Conservation (phyloP, 2,113 vertebrate species). For the Pelmatolapia mariae region DNA sequence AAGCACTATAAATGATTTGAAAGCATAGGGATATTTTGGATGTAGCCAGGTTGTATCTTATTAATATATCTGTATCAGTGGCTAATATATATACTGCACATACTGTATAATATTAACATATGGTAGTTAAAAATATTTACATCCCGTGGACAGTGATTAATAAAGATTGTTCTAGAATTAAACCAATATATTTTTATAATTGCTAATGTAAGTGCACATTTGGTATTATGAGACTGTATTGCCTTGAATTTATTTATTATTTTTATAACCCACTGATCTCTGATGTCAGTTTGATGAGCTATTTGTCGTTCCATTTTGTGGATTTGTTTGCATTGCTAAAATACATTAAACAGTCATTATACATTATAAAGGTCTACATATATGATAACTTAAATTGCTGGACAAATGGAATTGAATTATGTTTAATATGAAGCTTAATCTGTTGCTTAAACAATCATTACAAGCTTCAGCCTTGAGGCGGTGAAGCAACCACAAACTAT, state of each 20-base stretch:
- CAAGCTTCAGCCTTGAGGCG: background rate
- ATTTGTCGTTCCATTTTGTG: background rate
- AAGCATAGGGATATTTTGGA: background rate
- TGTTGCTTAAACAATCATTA: background rate
- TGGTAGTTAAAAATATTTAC: background rate
- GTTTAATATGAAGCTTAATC: background rate
- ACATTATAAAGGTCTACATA: background rate
- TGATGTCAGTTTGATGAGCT: background rate
- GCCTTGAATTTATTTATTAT: background rate
- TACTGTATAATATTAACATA: background rate
- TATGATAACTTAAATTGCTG: background rate
- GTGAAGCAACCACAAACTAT: background rate
- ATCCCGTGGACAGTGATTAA: background rate
- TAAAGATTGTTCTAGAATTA: background rate
- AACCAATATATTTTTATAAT: background rate
- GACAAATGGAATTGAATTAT: background rate
- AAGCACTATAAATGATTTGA: conserved; percentile 2
- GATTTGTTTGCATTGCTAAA: background rate
- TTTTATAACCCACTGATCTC: background rate
- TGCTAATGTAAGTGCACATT: background rate
- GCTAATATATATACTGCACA: background rate
- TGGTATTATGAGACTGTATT: background rate
- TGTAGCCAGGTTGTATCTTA: background rate
- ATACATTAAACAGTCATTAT: background rate
- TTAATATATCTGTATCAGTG: background rate